Evolutionary conservation across 2,113 vertebrate genomes (phyloP), one percentile per base, ranked within the genome.

Genomic region (Polypterus senegalus): DNA sequence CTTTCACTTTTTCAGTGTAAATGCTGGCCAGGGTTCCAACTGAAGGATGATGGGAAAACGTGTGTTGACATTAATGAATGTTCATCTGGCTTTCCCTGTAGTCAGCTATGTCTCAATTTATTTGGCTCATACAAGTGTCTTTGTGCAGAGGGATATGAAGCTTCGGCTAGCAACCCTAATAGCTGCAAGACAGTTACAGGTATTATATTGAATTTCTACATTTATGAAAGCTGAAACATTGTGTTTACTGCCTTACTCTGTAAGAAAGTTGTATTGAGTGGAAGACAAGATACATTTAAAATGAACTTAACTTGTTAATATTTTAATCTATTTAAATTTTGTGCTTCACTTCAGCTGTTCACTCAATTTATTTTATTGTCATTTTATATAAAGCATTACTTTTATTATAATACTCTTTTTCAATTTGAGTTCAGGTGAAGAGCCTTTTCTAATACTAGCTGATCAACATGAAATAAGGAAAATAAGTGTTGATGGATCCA

Each of bases 381-480:
- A 27, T 27, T 27, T 27, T 27, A 27, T 7, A 43, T 43, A 8
- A 58, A 58, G 44, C 8, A 8, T 27, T 45, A 6, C 56, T 44
- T 58, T 11, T 58, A 7, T 58, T 9, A 58, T 63, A 45, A 58
- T 44, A 58, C 8, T 57, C 52, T 74, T 75, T 62, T 80, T 71
- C 81, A 66, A 63, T 69, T 66, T 80, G 63, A 65, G 68, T 80
- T 81, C 84, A 99, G 96, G 83, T 75, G 93, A 99, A 75, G 94
- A 98, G 64, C 92, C 96, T 55, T 93, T 98, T 77, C 87, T 99
- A 71, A 94, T 99, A 74, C 91, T 99, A 76, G 94, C 96, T 47
- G 94, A 99, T 79, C 94, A 97, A 78, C 94, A 98, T 68, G 96
- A 99, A 76, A 97, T 99, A 74, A 87, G 96, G 73, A 98, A 94